Conservation (phyloP, 2,797 vertebrate species). For the Acanthurus leucopareius region DNA sequence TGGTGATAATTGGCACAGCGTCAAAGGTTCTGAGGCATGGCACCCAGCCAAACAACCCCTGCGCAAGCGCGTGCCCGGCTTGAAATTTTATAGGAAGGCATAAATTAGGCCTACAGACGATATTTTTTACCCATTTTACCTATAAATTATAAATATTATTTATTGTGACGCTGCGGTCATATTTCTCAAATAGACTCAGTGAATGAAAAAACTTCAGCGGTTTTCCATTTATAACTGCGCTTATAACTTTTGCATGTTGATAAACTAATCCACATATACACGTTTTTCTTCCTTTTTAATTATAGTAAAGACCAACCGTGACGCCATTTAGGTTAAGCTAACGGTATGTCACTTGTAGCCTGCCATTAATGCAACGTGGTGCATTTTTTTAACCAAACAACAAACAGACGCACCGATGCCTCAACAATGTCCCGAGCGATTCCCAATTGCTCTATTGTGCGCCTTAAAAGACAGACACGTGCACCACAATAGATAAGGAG, state of each 20-base stretch:
- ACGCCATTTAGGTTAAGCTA: too few species aligned
- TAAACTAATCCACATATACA: neutral
- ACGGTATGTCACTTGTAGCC: constrained; percentile 34
- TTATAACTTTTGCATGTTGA: neutral
- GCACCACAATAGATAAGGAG: constrained; percentile 66
- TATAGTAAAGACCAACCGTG: neutral
- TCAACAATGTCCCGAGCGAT: constrained; percentile 71
- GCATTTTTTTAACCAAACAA: constrained; percentile 68
- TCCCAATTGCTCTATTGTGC: constrained; percentile 75
- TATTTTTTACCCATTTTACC: neutral
- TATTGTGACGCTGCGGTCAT: neutral
- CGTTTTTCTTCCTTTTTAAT: neutral
- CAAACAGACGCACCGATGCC: constrained; percentile 58
- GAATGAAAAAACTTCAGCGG: neutral
- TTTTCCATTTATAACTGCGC: neutral
- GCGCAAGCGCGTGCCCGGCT: constrained; percentile 6
- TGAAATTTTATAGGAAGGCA: neutral
- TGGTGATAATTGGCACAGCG: constrained; percentile 63
- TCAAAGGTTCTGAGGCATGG: constrained; percentile 54
- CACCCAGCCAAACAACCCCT: constrained; percentile 55
- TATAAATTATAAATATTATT: neutral
- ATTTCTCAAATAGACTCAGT: neutral
- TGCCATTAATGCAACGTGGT: constrained; percentile 49
- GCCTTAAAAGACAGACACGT: constrained; percentile 81
- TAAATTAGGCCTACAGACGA: neutral